A percentile compares a stretch with the other conserved stretches of the same genome.
Conservation (phyloP, 2,888 invertebrate species). For the Agapostemon virescens region DNA sequence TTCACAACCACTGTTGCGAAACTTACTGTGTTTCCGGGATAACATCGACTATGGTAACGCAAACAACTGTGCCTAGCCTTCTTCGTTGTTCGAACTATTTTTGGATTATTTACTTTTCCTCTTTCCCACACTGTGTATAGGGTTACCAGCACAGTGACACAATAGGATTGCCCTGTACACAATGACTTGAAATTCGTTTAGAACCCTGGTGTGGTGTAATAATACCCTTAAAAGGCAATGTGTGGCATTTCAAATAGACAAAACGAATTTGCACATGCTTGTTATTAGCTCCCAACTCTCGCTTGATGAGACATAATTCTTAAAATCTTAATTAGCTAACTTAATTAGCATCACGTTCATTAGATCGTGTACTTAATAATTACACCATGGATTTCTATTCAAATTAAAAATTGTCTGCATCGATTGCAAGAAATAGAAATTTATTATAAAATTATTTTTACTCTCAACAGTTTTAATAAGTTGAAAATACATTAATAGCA, state of each 20-base stretch:
- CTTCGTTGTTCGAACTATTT: constrained; percentile 32
- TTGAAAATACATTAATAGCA: not conserved
- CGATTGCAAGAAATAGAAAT: not conserved
- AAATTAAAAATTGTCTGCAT: not conserved
- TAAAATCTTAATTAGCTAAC: not conserved
- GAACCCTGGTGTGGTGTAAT: constrained; percentile 29
- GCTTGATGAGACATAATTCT: not conserved
- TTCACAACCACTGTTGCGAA: constrained; percentile 44
- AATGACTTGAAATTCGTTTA: constrained; percentile 17
- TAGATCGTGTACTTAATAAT: not conserved
- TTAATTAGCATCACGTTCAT: not conserved
- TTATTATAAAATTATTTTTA: not conserved
- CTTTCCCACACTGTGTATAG: constrained; percentile 43
- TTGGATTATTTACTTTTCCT: constrained; percentile 42
- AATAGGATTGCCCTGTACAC: constrained; percentile 31
- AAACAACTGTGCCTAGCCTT: constrained; percentile 52
- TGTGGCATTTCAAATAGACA: constrained; percentile 43
- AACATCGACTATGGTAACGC: constrained; percentile 58
- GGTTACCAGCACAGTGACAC: constrained; percentile 38
- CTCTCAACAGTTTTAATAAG: not conserved
- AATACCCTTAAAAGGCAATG: constrained; percentile 46
- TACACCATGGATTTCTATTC: not conserved
- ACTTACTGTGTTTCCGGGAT: constrained; percentile 56
- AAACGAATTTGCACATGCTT: constrained; percentile 37
- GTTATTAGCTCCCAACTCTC: constrained; percentile 21